phyloP scores from a whole-genome alignment of 2,113 vertebrate species.

The Sinocyclocheilus anshuiensis region DNA sequence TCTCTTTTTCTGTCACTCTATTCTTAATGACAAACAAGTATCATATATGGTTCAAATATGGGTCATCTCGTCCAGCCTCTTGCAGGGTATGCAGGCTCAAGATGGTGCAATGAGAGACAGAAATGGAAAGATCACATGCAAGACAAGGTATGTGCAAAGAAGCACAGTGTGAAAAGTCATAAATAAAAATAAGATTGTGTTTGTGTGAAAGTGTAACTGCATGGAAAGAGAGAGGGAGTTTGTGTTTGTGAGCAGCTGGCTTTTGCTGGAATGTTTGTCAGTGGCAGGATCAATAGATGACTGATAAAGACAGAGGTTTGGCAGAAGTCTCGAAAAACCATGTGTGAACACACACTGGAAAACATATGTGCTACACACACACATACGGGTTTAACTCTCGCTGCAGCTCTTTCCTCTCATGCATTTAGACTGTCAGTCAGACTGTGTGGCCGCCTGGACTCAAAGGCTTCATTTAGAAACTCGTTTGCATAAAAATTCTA shows the following conservation, averaged over 20 bases:
- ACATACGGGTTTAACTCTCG: conserved; percentile 28
- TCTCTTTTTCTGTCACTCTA: neutral
- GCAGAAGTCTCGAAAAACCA: conserved; percentile 28
- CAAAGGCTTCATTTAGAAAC: conserved; percentile 63
- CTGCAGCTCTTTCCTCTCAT: conserved; percentile 18
- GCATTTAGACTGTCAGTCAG: conserved; percentile 45
- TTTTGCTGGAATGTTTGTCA: conserved; percentile 33
- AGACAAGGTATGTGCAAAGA: conserved; percentile 21
- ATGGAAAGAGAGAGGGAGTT: neutral
- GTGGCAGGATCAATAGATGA: conserved; percentile 42
- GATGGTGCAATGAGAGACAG: neutral
- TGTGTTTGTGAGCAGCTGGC: conserved; percentile 22
- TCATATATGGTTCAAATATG: neutral
- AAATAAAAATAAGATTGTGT: conserved; percentile 1
- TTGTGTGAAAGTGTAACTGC: conserved; percentile 12
- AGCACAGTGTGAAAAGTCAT: conserved; percentile 15
- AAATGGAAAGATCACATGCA: neutral
- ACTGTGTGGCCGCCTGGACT: conserved; percentile 26
- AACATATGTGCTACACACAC: neutral
- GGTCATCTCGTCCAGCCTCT: neutral
- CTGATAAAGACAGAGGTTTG: conserved; percentile 48
- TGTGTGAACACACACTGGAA: conserved; percentile 3
- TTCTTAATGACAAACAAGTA: neutral
- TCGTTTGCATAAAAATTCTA: conserved; percentile 68
- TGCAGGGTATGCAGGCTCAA: neutral